Evolutionary conservation across 2,888 invertebrate species (phyloP), one percentile per base, ranked within the genome.

Genomic region (Myopa tessellatipennis): DNA sequence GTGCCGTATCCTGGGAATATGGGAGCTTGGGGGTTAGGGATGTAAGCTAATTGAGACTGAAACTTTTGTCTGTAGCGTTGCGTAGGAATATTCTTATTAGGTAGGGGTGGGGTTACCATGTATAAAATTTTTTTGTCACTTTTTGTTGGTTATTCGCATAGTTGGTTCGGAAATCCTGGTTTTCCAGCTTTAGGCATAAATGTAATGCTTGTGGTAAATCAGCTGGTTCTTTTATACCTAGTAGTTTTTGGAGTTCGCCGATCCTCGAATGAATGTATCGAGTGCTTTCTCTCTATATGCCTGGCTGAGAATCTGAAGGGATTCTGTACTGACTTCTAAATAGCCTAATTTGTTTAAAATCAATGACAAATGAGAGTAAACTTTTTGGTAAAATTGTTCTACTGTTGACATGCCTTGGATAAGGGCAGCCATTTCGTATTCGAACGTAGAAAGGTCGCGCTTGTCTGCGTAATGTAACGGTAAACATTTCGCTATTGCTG

Each of bases 291-390:
- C 76, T n/a, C 79, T 45, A 45, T 75, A 79, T 7, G 77, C 68
- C 45, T 68, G 16, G 12, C 73, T 77, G 14, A 73, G 69, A 5
- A 79, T 63, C 34, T 60, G 38, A 18, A 60, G 14, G 55, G 81
- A 36, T 40, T 83, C 82, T 6, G 18, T 16, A 10, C 80, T 77
- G 10, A 80, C 63, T 5, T 84, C 81, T 74, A 82, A 79, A n/a
- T 75, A 76, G 7, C 45, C 40, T 50, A 83, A 72, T 78, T 84
- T 82, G 74, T 82, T 83, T 36, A 83, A 18, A 5, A 83, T 83
- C 3, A 82, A 61, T 6, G 84, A 82, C 3, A 81, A 68, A 18
- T 83, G 80, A 1, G 80, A 58, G 52, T 82, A 82, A 0, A 83
- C 82, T 12, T 50, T 36, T 58, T 82, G 79, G 38, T 83, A 83